These are phyloP conservation scores for Hippocampus mohnikei DNA, from an alignment of 2,113 vertebrate genomes.

Conservation along the genomic window DNA sequence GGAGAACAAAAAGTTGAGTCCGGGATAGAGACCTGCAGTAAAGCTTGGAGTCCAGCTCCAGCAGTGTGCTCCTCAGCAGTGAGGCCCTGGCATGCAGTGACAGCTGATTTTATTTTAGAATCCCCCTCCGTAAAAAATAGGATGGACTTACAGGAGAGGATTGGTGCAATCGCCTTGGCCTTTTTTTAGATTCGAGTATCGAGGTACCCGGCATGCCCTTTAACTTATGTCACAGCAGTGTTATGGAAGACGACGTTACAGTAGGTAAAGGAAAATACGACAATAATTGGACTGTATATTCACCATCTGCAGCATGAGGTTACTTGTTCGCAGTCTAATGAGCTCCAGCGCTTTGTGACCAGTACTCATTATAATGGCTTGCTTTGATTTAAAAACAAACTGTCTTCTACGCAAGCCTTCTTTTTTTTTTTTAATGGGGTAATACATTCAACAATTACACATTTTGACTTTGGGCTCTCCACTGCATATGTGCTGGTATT, in stretches of 20 bases:
- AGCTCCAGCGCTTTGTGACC: too few species aligned
- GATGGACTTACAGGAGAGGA: conserved; percentile 45
- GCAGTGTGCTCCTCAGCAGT: conserved; percentile 59
- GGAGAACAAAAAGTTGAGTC: conserved; percentile 2
- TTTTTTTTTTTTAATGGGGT: too few species aligned
- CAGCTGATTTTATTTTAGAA: conserved; percentile 86
- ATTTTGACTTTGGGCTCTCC: too few species aligned
- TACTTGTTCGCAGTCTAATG: neutral
- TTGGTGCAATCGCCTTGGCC: conserved; percentile 38
- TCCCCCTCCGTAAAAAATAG: conserved; percentile 54
- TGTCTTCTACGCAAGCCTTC: too few species aligned
- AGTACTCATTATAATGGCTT: too few species aligned
- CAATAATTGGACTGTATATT: conserved; percentile 1
- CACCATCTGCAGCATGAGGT: neutral
- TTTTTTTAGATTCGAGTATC: conserved; percentile 79
- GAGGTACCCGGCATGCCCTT: conserved; percentile 77
- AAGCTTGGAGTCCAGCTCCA: conserved; percentile 84
- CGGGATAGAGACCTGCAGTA: conserved; percentile 58
- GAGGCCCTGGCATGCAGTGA: conserved; percentile 69
- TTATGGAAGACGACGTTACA: conserved; percentile 42
- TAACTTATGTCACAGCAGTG: conserved; percentile 67
- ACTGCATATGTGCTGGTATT: too few species aligned
- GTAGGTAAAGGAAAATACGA: neutral
- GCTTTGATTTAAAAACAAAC: too few species aligned
- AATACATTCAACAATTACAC: too few species aligned